Conservation (phyloP, 1,140 invertebrate genomes). For the Conus ventricosus region DNA sequence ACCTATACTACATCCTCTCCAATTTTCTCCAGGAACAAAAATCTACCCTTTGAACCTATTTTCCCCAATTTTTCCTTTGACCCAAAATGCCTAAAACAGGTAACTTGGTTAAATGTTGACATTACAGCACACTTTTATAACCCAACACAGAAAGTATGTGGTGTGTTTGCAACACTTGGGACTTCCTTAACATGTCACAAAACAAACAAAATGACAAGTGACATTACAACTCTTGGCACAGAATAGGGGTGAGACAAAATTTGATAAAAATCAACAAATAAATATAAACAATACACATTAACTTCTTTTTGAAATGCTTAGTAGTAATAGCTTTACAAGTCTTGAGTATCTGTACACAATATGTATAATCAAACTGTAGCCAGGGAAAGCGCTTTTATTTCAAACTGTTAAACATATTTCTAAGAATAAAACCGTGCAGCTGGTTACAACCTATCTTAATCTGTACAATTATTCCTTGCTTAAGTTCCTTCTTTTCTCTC, state of each 20-base stretch:
- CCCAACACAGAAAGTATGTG: slow-evolving; percentile 8
- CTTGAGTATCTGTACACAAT: slow-evolving; percentile 16
- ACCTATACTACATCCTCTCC: background rate
- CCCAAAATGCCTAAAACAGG: background rate
- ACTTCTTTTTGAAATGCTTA: background rate
- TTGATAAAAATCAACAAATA: slow-evolving; percentile 22
- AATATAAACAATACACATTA: background rate
- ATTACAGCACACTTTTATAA: slow-evolving; percentile 4
- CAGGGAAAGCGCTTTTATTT: slow-evolving; percentile 27
- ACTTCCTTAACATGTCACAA: slow-evolving; percentile 17
- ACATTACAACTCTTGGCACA: slow-evolving; percentile 21
- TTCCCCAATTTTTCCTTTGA: background rate
- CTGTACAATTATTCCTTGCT: too few species aligned
- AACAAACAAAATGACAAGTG: slow-evolving; percentile 24
- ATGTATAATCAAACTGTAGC: slow-evolving; percentile 12
- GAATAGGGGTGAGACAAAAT: slow-evolving; percentile 3
- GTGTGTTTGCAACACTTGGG: slow-evolving; percentile 9
- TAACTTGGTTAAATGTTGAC: background rate
- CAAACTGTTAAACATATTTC: too few species aligned
- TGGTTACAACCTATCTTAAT: too few species aligned
- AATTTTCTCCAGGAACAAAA: background rate
- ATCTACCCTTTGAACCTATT: background rate
- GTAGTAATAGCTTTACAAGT: background rate
- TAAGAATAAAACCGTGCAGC: too few species aligned
- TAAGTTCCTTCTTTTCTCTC: too few species aligned